Percentiles rank a stretch among this genome's conserved stretches.
These are phyloP conservation scores for Meandrusa payeni DNA, from an alignment of 2,888 invertebrate genomes.

Conservation along the genomic window DNA sequence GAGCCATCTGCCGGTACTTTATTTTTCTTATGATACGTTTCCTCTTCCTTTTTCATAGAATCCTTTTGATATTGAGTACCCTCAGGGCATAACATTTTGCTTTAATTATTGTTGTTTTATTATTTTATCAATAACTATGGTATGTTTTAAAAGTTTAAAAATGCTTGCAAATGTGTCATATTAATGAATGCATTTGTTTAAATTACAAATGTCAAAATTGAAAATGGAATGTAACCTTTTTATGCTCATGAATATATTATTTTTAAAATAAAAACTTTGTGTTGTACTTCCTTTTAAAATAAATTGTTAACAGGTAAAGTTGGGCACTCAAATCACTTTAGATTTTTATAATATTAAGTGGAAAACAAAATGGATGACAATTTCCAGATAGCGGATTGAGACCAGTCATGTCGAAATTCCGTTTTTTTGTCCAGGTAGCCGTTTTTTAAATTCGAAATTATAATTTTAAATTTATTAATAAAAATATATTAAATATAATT, in stretches of 20 bases:
- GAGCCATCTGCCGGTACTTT: slow-evolving; percentile 51
- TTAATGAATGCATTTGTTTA: slow-evolving; percentile 30
- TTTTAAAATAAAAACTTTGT: too few relatives aligned
- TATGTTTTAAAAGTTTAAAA: slow-evolving; percentile 47
- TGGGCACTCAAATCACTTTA: too few relatives aligned
- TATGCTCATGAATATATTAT: not conserved
- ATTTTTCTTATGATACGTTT: slow-evolving; percentile 44
- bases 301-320: too few relatives aligned
- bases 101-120: slow-evolving; percentile 35
- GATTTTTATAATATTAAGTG: too few relatives aligned
- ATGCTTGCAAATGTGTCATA: slow-evolving; percentile 35
- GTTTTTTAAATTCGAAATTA: too few relatives aligned
- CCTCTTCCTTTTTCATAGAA: slow-evolving; percentile 48
- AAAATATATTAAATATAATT: too few relatives aligned
- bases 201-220: slow-evolving; percentile 28
- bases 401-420: too few relatives aligned
- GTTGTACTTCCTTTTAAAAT: too few relatives aligned
- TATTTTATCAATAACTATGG: slow-evolving; percentile 31
- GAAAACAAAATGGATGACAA: too few relatives aligned
- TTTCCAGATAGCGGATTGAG: too few relatives aligned
- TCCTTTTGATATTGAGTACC: slow-evolving; percentile 52
- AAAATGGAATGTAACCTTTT: slow-evolving; percentile 32
- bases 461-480: too few relatives aligned
- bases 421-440: too few relatives aligned
- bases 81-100: slow-evolving; percentile 66